These are phyloP conservation scores for Phrynocephalus vlangalii DNA, from an alignment of 2,797 vertebrate species.

Conservation along the genomic window DNA sequence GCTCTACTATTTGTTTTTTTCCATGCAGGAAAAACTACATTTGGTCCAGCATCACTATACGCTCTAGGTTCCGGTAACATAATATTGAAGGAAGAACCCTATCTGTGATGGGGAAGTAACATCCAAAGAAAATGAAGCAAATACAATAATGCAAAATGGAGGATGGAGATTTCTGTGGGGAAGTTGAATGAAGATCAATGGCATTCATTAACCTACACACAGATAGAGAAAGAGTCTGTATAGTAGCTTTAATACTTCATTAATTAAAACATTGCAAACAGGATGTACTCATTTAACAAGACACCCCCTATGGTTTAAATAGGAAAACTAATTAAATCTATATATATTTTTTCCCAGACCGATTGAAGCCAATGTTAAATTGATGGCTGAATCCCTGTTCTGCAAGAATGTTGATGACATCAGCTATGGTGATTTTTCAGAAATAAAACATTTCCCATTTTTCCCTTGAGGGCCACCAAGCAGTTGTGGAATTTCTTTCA, in stretches of 20 bases:
- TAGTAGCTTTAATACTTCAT: conserved; percentile 71
- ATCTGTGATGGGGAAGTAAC: conserved; percentile 63
- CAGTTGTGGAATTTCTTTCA: too few species aligned
- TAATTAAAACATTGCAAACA: conserved; percentile 74
- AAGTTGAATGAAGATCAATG: conserved; percentile 70
- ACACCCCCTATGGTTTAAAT: too few species aligned
- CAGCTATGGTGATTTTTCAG: too few species aligned
- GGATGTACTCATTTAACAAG: conserved; percentile 69
- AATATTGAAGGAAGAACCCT: conserved; percentile 60
- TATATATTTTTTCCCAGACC: too few species aligned
- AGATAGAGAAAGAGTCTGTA: conserved; percentile 42
- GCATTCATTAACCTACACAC: conserved; percentile 69
- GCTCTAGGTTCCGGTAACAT: conserved; percentile 58
- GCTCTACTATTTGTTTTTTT: conserved; percentile 20
- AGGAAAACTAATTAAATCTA: conserved; percentile 67
- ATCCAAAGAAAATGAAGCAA: conserved; percentile 59
- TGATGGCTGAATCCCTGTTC: too few species aligned
- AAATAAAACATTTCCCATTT: too few species aligned
- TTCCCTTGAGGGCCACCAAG: too few species aligned
- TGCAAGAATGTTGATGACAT: too few species aligned
- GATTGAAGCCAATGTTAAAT: too few species aligned
- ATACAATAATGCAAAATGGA: conserved; percentile 64
- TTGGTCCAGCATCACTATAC: conserved; percentile 62
- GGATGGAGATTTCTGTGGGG: conserved; percentile 30
- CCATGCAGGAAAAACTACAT: conserved; percentile 50